phyloP scores from a whole-genome alignment of 2,797 vertebrate species.

The Ataeniobius toweri region DNA sequence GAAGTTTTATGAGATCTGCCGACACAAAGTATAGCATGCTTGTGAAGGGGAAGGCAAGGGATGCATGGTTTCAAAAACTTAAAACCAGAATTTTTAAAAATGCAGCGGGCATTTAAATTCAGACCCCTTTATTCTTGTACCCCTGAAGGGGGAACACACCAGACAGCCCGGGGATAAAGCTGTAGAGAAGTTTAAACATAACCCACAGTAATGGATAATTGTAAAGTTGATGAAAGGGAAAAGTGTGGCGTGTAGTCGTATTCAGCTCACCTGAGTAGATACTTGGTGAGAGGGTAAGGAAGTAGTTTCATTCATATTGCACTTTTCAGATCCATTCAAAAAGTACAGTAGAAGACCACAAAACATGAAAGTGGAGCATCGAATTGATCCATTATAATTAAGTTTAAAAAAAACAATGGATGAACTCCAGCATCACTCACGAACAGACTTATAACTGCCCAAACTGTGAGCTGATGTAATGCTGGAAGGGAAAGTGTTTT shows the following conservation, averaged over 20 bases:
- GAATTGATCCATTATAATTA: neutral
- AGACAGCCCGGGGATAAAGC: neutral
- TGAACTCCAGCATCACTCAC: neutral
- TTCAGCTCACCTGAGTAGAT: too few species aligned
- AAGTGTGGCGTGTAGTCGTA: too few species aligned
- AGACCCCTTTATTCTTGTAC: neutral
- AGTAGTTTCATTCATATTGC: too few species aligned
- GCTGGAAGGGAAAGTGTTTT: neutral
- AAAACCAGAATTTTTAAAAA: neutral
- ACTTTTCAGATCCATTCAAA: too few species aligned
- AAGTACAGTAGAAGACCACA: neutral
- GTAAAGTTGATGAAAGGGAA: too few species aligned
- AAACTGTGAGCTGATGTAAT: neutral
- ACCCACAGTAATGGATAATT: too few species aligned
- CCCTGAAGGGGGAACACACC: neutral
- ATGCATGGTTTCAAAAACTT: too few species aligned
- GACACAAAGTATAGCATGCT: too few species aligned
- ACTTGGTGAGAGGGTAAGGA: too few species aligned
- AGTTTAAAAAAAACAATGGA: neutral
- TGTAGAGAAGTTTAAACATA: too few species aligned
- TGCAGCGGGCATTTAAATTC: neutral
- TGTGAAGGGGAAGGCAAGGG: too few species aligned
- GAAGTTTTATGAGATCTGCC: too few species aligned
- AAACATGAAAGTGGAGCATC: neutral
- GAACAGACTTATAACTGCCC: neutral